Evolutionary conservation across 2,113 vertebrate species (phyloP).

Genomic region (Panthera uncia): DNA sequence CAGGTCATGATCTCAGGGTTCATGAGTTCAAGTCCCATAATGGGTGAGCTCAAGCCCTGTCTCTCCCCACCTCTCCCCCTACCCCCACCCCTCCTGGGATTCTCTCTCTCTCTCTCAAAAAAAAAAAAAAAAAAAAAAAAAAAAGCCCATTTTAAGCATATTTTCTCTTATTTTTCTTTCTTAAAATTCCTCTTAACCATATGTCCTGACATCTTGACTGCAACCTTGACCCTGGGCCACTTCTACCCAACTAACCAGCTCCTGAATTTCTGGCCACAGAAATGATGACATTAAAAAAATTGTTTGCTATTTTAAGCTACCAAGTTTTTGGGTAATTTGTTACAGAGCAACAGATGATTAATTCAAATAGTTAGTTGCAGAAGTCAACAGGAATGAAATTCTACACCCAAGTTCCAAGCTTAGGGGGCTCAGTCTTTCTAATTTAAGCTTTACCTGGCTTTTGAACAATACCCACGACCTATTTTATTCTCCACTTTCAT

Average conservation of each 20-base stretch:
- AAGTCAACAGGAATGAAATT: background rate
- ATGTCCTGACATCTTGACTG: background rate
- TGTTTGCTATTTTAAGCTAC: background rate
- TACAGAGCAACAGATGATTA: background rate
- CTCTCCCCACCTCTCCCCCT: no score
- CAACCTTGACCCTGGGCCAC: background rate
- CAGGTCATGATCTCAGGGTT: no score
- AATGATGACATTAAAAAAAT: background rate
- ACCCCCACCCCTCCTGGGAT: no score
- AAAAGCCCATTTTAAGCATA: background rate
- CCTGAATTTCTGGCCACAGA: background rate
- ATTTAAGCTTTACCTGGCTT: background rate
- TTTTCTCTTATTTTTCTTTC: background rate
- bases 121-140: background rate
- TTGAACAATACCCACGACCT: background rate
- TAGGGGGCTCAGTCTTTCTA: background rate
- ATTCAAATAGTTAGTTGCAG: background rate
- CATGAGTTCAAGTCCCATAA: no score
- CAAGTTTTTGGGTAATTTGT: background rate
- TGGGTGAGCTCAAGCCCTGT: no score
- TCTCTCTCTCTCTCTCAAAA: no score
- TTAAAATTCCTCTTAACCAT: background rate
- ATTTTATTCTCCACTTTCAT: background rate
- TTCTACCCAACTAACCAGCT: background rate
- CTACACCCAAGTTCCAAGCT: background rate